Evolutionary conservation across 2,888 invertebrate genomes (phyloP), one percentile per base, ranked within the genome.

Genomic region (Acanthoscelides obtectus): DNA sequence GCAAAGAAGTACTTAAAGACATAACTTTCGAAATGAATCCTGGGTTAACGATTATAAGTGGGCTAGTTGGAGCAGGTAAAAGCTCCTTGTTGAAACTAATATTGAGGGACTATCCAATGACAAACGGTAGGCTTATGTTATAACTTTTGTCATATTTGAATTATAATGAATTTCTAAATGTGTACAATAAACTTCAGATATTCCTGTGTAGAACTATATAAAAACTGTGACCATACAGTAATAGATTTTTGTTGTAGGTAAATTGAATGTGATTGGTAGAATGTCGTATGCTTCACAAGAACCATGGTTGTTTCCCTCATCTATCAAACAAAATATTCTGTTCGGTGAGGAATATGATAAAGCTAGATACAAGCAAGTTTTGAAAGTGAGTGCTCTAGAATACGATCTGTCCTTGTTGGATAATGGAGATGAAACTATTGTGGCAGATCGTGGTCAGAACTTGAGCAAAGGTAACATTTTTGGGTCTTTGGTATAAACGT

Each of bases 381-480:
- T 93, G 66, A 87, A 86, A 72, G 90, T 87, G 0, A 92, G 92
- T 79, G 90, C 90, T 3, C 81, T 93, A 72, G 81, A 86, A 70
- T 87, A 87, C 77, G 95, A 95, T 83, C 89, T 95, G 77, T 87
- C 89, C 73, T 89, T 91, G 75, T 89, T 95, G 77, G 90, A 92
- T 0, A 87, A 90, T 75, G 93, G 93, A 17, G 95, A 95, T 80
- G 84, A 88, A 77, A 93, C 93, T 0, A 82, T 93, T 70, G 92
- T 95, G 0, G 94, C 94, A 1, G 95, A 95, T 79, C 88, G 92
- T 63, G 95, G 95, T 6, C 88, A 92, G 0, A 91, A 91, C 22
- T 84, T 95, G 5, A 94, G 93, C 22, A 94, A 94, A 19, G 94
- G 45, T 45, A 45, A 45, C n/a, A n/a, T n/a, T n/a, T n/a, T n/a